phyloP scores from a whole-genome alignment of 1,140 invertebrate species.

The Coptotermes formosanus region DNA sequence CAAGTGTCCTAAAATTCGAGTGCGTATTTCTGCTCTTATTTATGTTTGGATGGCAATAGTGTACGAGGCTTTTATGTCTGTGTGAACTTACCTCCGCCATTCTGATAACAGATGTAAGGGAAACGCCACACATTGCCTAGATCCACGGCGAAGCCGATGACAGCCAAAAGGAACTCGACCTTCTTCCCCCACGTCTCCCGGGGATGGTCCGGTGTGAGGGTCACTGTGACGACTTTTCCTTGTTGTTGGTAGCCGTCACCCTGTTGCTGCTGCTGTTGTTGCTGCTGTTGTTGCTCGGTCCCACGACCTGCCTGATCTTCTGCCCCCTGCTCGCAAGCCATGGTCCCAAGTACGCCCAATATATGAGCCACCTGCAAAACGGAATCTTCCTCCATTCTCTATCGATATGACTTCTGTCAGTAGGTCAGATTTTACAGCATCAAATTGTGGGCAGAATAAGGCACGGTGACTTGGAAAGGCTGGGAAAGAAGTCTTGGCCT shows the following conservation, averaged over 20 bases:
- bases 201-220: slow-evolving; percentile 58
- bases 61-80: too few species aligned
- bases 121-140: slow-evolving; percentile 80
- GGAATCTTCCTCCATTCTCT: too few species aligned
- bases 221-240: slow-evolving; percentile 56
- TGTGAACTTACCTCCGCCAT: slow-evolving; percentile 63
- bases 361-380: slow-evolving; percentile 26
- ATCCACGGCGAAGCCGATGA: slow-evolving; percentile 85
- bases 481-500: too few species aligned
- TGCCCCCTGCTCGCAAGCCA: neutral
- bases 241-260: slow-evolving; percentile 35
- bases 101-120: slow-evolving; percentile 78
- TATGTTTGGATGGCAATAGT: too few species aligned
- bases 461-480: too few species aligned
- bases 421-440: too few species aligned
- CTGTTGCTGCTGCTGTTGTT: slow-evolving; percentile 44
- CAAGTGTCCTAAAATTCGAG: too few species aligned
- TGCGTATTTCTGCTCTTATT: too few species aligned
- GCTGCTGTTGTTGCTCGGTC: slow-evolving; percentile 38
- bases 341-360: slow-evolving; percentile 2
- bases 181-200: slow-evolving; percentile 80
- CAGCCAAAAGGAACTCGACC: slow-evolving; percentile 83
- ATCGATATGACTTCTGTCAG: too few species aligned
- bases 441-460: too few species aligned
- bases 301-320: neutral